phyloP scores from a whole-genome alignment of 2,888 invertebrate genomes.

The Encarsia formosa region DNA sequence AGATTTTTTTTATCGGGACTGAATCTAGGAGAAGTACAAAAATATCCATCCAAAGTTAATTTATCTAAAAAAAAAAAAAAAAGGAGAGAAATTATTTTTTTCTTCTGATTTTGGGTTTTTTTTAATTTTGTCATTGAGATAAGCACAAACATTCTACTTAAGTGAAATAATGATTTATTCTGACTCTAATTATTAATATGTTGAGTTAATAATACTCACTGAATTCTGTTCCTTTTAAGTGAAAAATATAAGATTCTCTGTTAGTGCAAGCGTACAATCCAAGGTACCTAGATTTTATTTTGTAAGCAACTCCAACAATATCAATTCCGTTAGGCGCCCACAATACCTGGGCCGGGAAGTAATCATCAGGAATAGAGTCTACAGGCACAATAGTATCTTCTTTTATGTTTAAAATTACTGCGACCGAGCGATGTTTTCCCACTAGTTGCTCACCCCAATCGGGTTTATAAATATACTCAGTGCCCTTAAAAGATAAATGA shows the following conservation, averaged over 20 bases:
- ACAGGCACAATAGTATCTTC: conserved; percentile 58
- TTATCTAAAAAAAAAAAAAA: conserved; percentile 33
- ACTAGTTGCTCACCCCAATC: conserved; percentile 84
- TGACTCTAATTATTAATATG: not conserved
- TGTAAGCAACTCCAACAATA: conserved; percentile 70
- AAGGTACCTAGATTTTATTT: conserved; percentile 66
- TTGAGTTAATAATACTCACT: conserved; percentile 51
- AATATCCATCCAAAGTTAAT: conserved; percentile 53
- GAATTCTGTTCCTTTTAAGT: conserved; percentile 54
- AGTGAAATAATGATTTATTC: not conserved
- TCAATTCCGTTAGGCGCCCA: conserved; percentile 53
- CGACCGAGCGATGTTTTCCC: conserved; percentile 66
- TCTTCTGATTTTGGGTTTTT: too few relatives aligned
- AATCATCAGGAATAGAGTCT: conserved; percentile 57
- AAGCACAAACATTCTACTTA: not conserved
- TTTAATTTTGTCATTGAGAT: too few relatives aligned
- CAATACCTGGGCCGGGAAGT: conserved; percentile 61
- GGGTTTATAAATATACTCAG: conserved; percentile 67
- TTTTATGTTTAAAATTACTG: conserved; percentile 64
- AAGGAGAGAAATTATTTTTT: too few relatives aligned
- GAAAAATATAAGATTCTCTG: conserved; percentile 59
- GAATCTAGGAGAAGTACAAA: conserved; percentile 64
- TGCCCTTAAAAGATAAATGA: conserved; percentile 59
- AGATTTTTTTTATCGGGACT: conserved; percentile 60
- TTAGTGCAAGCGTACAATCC: conserved; percentile 78